These are phyloP conservation scores for Zophobas morio DNA, from an alignment of 1,140 invertebrate genomes.

Conservation along the genomic window DNA sequence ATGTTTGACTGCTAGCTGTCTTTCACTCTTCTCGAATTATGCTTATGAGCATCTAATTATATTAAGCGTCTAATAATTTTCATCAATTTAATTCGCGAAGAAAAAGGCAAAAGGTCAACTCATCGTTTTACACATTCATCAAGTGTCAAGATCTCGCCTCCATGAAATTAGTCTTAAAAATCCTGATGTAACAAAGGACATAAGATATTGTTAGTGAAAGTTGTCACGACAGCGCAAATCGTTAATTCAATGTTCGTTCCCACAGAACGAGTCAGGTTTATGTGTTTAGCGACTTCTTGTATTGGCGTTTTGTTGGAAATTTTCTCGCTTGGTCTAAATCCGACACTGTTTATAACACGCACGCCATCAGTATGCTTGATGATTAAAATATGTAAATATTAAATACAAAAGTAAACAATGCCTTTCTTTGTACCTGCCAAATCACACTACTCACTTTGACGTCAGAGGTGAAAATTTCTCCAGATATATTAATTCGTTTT, in stretches of 20 bases:
- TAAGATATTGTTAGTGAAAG: conserved; percentile 26
- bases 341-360: too few species aligned
- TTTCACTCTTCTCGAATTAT: conserved; percentile 7
- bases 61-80: not conserved
- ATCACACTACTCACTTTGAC: too few species aligned
- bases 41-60: conserved; percentile 15
- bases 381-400: too few species aligned
- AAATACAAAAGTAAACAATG: too few species aligned
- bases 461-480: too few species aligned
- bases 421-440: too few species aligned
- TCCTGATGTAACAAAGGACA: conserved; percentile 27
- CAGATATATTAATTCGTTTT: too few species aligned
- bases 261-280: conserved; percentile 8
- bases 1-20: conserved; percentile 9
- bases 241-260: conserved; percentile 29
- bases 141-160: conserved; percentile 27
- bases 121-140: not conserved
- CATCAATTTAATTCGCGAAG: not conserved
- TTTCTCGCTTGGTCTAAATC: too few species aligned
- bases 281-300: not conserved
- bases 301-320: not conserved
- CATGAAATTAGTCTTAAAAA: conserved; percentile 18
- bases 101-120: conserved; percentile 10
- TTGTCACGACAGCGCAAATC: conserved; percentile 20
- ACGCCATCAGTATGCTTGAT: too few species aligned